Base-by-base conservation (phyloP, 2,888 invertebrate genomes). In the Nipponacmea schrenckii region DNA sequence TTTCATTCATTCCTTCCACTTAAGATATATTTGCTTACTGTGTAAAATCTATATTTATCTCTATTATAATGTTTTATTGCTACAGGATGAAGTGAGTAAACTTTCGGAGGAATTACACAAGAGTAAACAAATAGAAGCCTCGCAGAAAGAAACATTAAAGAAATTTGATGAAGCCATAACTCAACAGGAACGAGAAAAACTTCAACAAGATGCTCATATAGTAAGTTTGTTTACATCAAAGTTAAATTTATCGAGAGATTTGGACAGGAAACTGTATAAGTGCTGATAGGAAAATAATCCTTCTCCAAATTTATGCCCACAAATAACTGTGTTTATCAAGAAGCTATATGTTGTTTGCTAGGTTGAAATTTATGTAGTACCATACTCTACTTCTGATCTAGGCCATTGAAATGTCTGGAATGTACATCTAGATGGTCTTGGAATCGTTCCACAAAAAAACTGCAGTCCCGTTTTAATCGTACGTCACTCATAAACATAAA, bases 161-260 rank as follows among this genome's bases (percentile, higher is more conserved):
- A 71, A 79, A 8, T 66, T 83, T 71, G 83, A 85, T 71, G 81
- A 83, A 65, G 79, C 81, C 20, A 77, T 81, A 17, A 73, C 79
- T 10, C 79, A 79, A 70, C 79, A 79, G 39, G 83, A 84, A 68
- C 71, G 80, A 20, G 82, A 84, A 63, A 76, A 78, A 67, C 72
- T 84, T 46, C 78, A 84, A 66, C 83, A 85, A 62, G 81, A 82
- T 66, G 82, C 84, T 3, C 83, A 84, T 68, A 83, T 84, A 79
- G 84, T 84, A 74, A 73, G 69, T 26, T 56, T 56, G 56, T 10
- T 50, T 8, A 14, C 64, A 68, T 1, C 75, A 85, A 84, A 80
- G 79, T 68, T 84, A 84, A 75, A 83, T 81, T 69, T 68, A 81
- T 1, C 86, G 86, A 48, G 87, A 88, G 67, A 81, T 84, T 8